Base-by-base conservation (phyloP, 2,797 vertebrate species). In the Channallabes apus region DNA sequence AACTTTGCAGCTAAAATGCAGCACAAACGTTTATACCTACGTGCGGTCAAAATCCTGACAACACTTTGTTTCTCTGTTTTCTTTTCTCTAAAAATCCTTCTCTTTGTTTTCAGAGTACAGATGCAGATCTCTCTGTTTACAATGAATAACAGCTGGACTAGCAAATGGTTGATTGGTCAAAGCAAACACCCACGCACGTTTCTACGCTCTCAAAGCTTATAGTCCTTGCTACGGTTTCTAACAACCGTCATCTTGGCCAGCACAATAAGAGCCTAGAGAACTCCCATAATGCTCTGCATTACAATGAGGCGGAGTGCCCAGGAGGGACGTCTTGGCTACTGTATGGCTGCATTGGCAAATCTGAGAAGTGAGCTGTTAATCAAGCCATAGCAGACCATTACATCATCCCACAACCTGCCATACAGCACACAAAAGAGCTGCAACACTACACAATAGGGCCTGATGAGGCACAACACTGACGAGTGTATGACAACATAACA, bases 221-320 rank as follows among this genome's bases (percentile, higher is more conserved):
- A 84, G 65, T 87, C 82, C 82, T 82, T 14, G 24, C 80, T 84
- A 68, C 68, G 61, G 76, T 62, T 85, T 85, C 86, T 73, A 83
- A 46, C 93, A 92, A 91, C 91, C 92, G 93, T 91, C 89, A 89
- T 86, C 89, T 91, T 93, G 91, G 92, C 91, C 75, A 79, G 62
- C 9, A 62, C 83, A 27, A 73, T 69, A 61, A 86, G 54, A 86
- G 67, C 65, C 87, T 59, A 69, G 81, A 84, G 81, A 65, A 71
- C 82, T 86, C 89, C 91, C 88, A 92, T 85, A 91, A 93, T 91
- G 92, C 91, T 91, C 88, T 90, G 88, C 87, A 89, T 85, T 84
- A 89, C 87, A 89, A 87, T 81, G 88, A 85, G 88, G 89, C 84
- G 81, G 8, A 61, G 67, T 78, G 88, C 88, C 87, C 85, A 88